Percentiles rank a stretch among this genome's conserved stretches.
phyloP scores from a whole-genome alignment of 2,797 vertebrate genomes.

The Galago senegalensis region DNA sequence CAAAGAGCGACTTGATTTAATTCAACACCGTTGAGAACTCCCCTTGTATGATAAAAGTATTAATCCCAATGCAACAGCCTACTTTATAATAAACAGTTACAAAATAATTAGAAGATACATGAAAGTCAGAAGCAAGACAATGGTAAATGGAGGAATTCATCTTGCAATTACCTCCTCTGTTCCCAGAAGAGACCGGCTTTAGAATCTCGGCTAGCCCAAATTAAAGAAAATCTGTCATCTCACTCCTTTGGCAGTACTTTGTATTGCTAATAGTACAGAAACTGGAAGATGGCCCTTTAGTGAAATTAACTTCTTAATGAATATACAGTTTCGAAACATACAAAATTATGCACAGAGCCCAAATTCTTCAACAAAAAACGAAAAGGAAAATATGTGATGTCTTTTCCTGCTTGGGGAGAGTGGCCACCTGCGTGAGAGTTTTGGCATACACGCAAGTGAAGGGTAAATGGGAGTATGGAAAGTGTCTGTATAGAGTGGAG shows the following conservation, averaged over 20 bases:
- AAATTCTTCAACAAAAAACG: not conserved
- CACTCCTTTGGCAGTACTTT: slow-evolving; percentile 40
- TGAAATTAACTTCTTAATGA: slow-evolving; percentile 75
- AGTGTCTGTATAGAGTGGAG: not conserved
- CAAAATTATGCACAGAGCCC: slow-evolving; percentile 28
- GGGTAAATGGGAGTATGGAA: not conserved
- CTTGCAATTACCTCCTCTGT: slow-evolving; percentile 33
- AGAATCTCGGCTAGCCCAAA: slow-evolving; percentile 43
- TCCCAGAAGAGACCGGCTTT: slow-evolving; percentile 34
- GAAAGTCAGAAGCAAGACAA: slow-evolving; percentile 59
- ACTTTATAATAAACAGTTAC: slow-evolving; percentile 57
- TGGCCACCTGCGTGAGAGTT: not conserved
- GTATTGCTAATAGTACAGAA: slow-evolving; percentile 61
- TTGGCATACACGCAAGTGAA: not conserved
- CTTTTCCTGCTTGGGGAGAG: not conserved
- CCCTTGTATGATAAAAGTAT: slow-evolving; percentile 43
- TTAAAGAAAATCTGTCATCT: slow-evolving; percentile 66
- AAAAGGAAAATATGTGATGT: not conserved
- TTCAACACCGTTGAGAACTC: not conserved
- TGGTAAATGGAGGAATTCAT: slow-evolving; percentile 16
- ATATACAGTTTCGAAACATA: not conserved
- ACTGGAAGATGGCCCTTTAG: slow-evolving; percentile 9
- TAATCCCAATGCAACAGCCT: slow-evolving; percentile 19
- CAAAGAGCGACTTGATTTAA: slow-evolving; percentile 1
- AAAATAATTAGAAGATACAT: slow-evolving; percentile 45